These are phyloP conservation scores for Siderastrea siderea DNA, from an alignment of 92 coral and sea anemone genomes.

Conservation along the genomic window DNA sequence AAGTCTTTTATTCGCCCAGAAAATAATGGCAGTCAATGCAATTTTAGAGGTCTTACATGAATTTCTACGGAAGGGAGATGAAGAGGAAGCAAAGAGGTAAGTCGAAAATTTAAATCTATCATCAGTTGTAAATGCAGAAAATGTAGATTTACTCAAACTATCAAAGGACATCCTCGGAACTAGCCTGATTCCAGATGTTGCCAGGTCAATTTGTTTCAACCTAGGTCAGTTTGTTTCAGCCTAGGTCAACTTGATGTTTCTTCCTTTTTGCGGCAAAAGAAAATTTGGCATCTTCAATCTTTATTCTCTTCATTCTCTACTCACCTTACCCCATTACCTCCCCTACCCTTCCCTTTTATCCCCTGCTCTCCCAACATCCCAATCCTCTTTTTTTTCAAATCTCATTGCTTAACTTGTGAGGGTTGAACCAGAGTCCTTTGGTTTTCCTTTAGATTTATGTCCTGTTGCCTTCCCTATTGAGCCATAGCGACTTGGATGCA, in stretches of 20 bases:
- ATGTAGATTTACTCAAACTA: too few species aligned
- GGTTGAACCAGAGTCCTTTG: background rate
- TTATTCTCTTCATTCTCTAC: background rate
- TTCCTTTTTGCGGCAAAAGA: background rate
- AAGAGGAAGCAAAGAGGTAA: too few species aligned
- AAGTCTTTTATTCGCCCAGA: too few species aligned
- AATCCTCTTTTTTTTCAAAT: too few species aligned
- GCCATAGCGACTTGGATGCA: background rate
- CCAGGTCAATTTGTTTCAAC: constrained; percentile 8
- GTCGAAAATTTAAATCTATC: too few species aligned
- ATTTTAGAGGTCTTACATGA: too few species aligned
- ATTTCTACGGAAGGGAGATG: too few species aligned
- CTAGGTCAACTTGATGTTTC: background rate
- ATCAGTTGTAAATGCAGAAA: too few species aligned
- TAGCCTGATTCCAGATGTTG: background rate
- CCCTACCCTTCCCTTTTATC: background rate
- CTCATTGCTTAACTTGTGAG: background rate
- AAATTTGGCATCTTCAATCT: background rate
- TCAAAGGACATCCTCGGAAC: too few species aligned
- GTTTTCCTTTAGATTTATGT: background rate
- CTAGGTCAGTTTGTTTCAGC: background rate
- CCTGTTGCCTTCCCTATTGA: background rate
- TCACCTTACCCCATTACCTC: background rate
- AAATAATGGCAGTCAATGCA: too few species aligned
- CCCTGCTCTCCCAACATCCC: background rate